These are phyloP conservation scores for Hedya salicella DNA, from an alignment of 2,888 invertebrate genomes.

Conservation along the genomic window DNA sequence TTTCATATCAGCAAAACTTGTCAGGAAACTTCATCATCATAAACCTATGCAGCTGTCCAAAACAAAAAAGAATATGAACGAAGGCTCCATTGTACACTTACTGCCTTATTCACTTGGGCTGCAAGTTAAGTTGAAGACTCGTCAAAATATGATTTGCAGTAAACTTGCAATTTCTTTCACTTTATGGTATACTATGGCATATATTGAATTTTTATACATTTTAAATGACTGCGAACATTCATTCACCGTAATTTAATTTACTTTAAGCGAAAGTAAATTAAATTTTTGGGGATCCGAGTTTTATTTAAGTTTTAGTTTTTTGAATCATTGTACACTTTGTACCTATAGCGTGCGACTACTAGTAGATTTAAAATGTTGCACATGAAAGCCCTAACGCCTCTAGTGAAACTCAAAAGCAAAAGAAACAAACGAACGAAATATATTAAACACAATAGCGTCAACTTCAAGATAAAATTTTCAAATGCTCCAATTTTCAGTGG, in stretches of 20 bases:
- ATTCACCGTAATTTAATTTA: background rate
- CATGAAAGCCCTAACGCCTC: background rate
- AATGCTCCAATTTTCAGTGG: constrained; percentile 57
- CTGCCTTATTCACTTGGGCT: constrained; percentile 4
- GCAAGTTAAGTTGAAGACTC: constrained; percentile 41
- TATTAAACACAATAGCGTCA: constrained; percentile 4
- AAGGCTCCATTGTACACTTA: background rate
- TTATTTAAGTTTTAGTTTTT: no score
- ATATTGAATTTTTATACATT: constrained; percentile 3
- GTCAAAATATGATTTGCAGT: constrained; percentile 72
- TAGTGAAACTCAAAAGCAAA: background rate
- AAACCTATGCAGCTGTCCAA: background rate
- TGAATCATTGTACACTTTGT: no score
- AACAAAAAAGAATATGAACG: background rate
- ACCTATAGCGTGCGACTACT: no score
- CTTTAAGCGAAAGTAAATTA: no score
- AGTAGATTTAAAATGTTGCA: no score
- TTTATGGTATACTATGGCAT: background rate
- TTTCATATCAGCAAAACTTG: background rate
- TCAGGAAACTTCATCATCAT: background rate
- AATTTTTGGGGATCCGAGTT: no score
- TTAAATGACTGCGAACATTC: background rate
- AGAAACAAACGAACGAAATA: background rate
- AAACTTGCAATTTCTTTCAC: constrained; percentile 50
- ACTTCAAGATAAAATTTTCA: constrained; percentile 19